These are phyloP conservation scores for Trissoscelio sp. DNA, from an alignment of 2,888 invertebrate genomes.

Conservation along the genomic window DNA sequence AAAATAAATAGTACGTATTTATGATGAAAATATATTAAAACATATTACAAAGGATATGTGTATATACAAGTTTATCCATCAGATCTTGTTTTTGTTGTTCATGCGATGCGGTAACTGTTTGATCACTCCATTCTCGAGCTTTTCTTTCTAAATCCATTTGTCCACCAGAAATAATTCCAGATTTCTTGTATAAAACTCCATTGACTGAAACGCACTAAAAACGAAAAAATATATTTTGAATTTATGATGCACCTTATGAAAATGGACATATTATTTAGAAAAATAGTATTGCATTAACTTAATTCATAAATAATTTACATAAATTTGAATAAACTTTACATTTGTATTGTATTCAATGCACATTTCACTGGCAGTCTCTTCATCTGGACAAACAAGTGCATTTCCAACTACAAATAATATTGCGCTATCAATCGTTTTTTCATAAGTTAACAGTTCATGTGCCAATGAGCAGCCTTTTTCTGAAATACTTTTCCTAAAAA, in stretches of 20 bases:
- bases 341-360: conserved; percentile 3
- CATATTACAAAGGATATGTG: too few relatives aligned
- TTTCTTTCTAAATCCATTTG: conserved; percentile 44
- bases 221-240: background rate
- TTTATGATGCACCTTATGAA: too few relatives aligned
- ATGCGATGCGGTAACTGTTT: too few relatives aligned
- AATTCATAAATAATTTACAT: background rate
- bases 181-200: conserved; percentile 59
- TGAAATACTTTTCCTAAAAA: background rate
- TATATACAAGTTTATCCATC: background rate
- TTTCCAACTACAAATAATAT: conserved; percentile 35
- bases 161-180: conserved; percentile 68
- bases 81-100: background rate
- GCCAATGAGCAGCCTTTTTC: conserved; percentile 13
- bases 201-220: conserved; percentile 67
- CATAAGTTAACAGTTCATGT: conserved; percentile 24
- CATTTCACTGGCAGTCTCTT: conserved; percentile 35
- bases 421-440: conserved; percentile 13
- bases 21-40: too few relatives aligned
- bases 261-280: background rate
- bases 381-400: conserved; percentile 40
- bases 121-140: conserved; percentile 48
- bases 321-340: conserved; percentile 9
- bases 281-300: background rate
- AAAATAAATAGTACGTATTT: too few relatives aligned